These are phyloP conservation scores for Meteorus cinctellus DNA, from an alignment of 2,888 invertebrate genomes.

Conservation along the genomic window DNA sequence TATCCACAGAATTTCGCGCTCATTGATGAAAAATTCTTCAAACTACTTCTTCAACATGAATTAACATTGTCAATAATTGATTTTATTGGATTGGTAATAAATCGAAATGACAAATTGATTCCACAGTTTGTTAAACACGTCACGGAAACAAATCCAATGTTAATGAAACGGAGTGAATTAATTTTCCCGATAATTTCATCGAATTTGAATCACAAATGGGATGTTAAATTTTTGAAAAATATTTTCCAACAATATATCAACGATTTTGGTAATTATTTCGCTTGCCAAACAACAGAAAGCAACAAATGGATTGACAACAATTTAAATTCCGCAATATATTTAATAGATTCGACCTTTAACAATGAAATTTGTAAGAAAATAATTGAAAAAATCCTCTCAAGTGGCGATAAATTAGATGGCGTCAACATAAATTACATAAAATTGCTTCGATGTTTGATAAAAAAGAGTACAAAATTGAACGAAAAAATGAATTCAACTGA, in stretches of 20 bases:
- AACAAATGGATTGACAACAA: constrained; percentile 72
- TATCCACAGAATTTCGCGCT: constrained; percentile 78
- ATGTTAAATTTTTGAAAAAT: constrained; percentile 74
- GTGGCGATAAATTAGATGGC: constrained; percentile 65
- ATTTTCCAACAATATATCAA: constrained; percentile 78
- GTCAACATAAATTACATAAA: constrained; percentile 60
- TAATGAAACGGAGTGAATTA: constrained; percentile 78
- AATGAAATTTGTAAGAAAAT: constrained; percentile 57
- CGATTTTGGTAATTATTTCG: constrained; percentile 77
- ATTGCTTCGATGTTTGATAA: constrained; percentile 61
- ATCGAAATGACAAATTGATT: constrained; percentile 75
- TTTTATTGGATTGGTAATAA: constrained; percentile 77
- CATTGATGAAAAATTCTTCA: constrained; percentile 70
- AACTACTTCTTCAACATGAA: constrained; percentile 52
- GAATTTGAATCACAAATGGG: constrained; percentile 71
- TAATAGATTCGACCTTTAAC: constrained; percentile 74
- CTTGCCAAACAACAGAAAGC: constrained; percentile 51
- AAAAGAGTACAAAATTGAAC: constrained; percentile 50
- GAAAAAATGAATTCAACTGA: constrained; percentile 43
- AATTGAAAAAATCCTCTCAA: constrained; percentile 61
- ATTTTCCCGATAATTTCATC: constrained; percentile 77
- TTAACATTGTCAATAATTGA: constrained; percentile 73
- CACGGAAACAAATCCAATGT: constrained; percentile 67
- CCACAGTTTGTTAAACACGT: constrained; percentile 74
- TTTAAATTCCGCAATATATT: constrained; percentile 76